Base-by-base conservation (phyloP, 2,797 vertebrate species). In the Arnoldichthys spilopterus region DNA sequence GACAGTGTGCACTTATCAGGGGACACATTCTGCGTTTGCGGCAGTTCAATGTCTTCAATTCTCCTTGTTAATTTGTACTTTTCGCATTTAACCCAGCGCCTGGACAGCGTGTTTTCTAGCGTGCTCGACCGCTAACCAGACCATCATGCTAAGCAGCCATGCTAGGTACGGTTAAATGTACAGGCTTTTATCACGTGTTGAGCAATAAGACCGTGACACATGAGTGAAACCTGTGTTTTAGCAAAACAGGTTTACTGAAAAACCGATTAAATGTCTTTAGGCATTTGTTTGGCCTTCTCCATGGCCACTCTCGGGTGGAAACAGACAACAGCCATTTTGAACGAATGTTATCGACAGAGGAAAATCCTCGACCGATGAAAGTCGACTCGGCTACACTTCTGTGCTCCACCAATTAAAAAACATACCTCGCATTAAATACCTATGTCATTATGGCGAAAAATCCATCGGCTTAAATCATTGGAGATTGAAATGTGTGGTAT, bases 341-440 rank as follows among this genome's bases (percentile, higher is more conserved):
- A 13, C 13, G 7, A 61, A 16, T 12, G 22, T n/a, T 22, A 16
- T 26, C 4, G 16, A 51, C 24, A 18, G 2, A 6, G 40, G 22
- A 12, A 67, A 67, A 67, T 1, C 4, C 32, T 67, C 18, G 54
- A 22, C 37, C n/a, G 1, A 6, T 24, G 4, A 3, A n/a, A 2
- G 20, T 20, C 3, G 15, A 9, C 30, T 16, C 24, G 20, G 9
- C 11, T 15, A 61, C 9, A 67, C 15, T 20, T 4, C 11, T 74
- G 24, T 24, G 11, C 34, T 56, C 47, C 3, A 58, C 12, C 28
- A 51, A 18, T 4, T 13, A 9, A 58, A 18, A 40, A 69, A 77
- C 80, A 80, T 80, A 83, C 77, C 79, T 85, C 20, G 26, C 32
- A 32, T 53, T 45, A 61, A 64, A 51, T 78, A 70, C 6, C 59